Percentiles rank a stretch among this genome's conserved stretches.
phyloP scores from a whole-genome alignment of 2,888 invertebrate genomes.

The Hemithea aestivaria region DNA sequence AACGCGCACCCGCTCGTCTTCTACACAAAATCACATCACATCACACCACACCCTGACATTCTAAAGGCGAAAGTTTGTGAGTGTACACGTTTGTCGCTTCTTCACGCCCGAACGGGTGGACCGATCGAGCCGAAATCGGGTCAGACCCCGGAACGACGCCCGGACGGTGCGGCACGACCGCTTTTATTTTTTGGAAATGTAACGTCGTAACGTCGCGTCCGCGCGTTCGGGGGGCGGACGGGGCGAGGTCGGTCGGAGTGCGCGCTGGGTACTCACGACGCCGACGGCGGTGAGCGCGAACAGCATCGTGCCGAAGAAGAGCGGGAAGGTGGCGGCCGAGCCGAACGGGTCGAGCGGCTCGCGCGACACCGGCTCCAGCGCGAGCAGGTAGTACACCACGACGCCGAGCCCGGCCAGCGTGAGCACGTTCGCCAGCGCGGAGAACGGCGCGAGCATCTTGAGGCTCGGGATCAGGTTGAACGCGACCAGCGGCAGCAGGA shows the following conservation, averaged over 20 bases:
- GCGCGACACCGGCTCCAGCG: conserved; percentile 80
- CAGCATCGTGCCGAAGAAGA: conserved; percentile 96
- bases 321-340: conserved; percentile 86
- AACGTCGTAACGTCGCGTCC: too few relatives aligned
- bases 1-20: too few relatives aligned
- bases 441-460: conserved; percentile 90
- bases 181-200: too few relatives aligned
- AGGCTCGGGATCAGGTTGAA: conserved; percentile 87
- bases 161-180: too few relatives aligned
- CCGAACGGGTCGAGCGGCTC: conserved; percentile 81
- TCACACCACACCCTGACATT: too few relatives aligned
- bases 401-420: conserved; percentile 88
- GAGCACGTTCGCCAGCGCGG: conserved; percentile 88
- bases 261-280: conserved; percentile 78
- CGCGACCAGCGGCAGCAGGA: conserved; percentile 83
- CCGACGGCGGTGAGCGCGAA: conserved; percentile 93
- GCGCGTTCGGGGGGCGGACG: too few relatives aligned
- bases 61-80: too few relatives aligned
- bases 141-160: too few relatives aligned
- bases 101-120: too few relatives aligned
- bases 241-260: background rate
- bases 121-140: too few relatives aligned
- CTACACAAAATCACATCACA: too few relatives aligned
- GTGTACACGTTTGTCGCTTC: too few relatives aligned
- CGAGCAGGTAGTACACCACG: conserved; percentile 86